Percentiles rank a stretch among this genome's conserved stretches.
Conservation (phyloP, 2,797 vertebrate genomes). For the Falco concolor region DNA sequence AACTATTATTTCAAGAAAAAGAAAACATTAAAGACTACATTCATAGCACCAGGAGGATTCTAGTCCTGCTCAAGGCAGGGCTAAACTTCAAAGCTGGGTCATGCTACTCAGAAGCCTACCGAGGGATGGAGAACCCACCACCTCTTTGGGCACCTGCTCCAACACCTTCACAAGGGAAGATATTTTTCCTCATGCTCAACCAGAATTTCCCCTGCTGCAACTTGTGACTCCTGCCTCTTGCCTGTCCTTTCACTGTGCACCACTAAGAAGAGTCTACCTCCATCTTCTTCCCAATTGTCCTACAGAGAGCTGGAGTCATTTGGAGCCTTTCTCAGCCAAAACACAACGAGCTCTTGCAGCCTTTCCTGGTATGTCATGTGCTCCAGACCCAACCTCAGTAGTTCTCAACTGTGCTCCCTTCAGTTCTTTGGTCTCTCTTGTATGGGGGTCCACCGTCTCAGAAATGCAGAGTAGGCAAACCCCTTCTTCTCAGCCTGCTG, state of each 20-base stretch:
- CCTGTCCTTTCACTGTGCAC: not conserved
- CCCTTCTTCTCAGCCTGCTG: not conserved
- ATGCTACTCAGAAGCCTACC: accelerated
- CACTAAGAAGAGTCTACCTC: not conserved
- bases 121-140: not conserved
- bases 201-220: not conserved
- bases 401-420: accelerated
- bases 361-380: accelerated
- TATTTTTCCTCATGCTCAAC: not conserved
- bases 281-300: not conserved
- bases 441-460: not conserved
- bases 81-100: not conserved
- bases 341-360: not conserved
- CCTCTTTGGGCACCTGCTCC: not conserved
- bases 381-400: not conserved
- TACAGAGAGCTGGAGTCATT: accelerated
- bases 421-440: not conserved
- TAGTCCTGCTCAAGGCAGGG: not conserved
- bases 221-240: not conserved
- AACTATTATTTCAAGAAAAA: not conserved
- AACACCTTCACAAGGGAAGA: not conserved
- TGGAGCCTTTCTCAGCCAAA: not conserved
- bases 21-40: not conserved
- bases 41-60: not conserved
- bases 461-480: not conserved